Evolutionary conservation across 2,113 vertebrate genomes (phyloP), one percentile per base, ranked within the genome.

Genomic region (Melanocharis versteri): DNA sequence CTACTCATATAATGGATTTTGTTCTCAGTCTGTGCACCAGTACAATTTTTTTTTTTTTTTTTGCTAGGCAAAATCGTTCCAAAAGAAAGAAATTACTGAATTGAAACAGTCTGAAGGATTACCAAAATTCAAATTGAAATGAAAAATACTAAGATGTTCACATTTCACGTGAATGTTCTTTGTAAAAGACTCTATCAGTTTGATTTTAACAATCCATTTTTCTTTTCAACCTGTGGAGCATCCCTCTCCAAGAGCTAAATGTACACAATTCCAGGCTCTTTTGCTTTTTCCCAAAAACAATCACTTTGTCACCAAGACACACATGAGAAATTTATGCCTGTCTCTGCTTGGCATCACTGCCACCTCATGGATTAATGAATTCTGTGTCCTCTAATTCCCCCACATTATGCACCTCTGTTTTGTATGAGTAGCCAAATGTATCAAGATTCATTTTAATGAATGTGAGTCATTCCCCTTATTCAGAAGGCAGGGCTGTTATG

Each of bases 341-440:
- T 96, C 96, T 97, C 87, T 96, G 80, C 68, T 97, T 97, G 95
- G 95, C 94, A 97, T 97, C 97, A 97, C 89, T 95, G 93, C 91
- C 95, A 96, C 85, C 96, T 97, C 96, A 96, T 94, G 96, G 95
- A 97, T 97, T 98, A 97, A 98, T 97, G 95, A 96, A 90, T 97
- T 96, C 95, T 72, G 28, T 95, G 97, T 97, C 96, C 96, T 98
- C 95, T 96, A 94, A 70, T 96, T 97, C 30, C 62, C 93, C 89
- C 93, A 97, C 77, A 83, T 97, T 96, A 97, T 96, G 73, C 85
- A 96, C 90, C 95, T 96, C 94, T 92, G 94, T 90, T 96, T 97
- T 86, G 88, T 88, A 57, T 15, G 50, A 97, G 87, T 95, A 96
- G 96, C 94, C 97, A 98, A 97, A 97, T 96, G 92, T 90, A 97